These are phyloP conservation scores for Todiramphus chloris DNA, from an alignment of 2,113 vertebrate species.

Conservation along the genomic window DNA sequence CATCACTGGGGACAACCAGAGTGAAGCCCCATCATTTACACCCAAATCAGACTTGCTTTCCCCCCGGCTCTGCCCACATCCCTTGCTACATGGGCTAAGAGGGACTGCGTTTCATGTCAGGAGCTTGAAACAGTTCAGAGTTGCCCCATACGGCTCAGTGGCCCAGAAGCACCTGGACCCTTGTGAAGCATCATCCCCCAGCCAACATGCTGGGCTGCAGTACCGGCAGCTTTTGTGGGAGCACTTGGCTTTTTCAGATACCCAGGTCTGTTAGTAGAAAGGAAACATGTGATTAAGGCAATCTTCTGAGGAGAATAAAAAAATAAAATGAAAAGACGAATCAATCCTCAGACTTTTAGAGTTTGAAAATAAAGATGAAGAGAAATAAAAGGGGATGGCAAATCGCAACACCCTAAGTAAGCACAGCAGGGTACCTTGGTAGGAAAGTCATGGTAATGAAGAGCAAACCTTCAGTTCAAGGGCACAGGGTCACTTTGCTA, in stretches of 20 bases:
- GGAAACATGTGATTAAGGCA: not conserved
- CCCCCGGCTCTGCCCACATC: not conserved
- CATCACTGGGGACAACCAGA: conserved; percentile 32
- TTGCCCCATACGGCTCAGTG: not conserved
- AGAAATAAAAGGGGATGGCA: not conserved
- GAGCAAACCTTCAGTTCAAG: not conserved
- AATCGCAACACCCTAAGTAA: not conserved
- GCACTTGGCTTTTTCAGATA: not conserved
- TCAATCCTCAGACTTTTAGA: not conserved
- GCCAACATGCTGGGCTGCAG: not conserved
- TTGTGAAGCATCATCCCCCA: not conserved
- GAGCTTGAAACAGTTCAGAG: not conserved
- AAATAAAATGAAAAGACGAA: not conserved
- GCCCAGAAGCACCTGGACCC: not conserved
- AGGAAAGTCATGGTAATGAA: not conserved
- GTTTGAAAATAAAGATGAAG: not conserved
- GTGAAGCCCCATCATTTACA: not conserved
- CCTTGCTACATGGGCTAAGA: not conserved
- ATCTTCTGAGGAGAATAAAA: not conserved
- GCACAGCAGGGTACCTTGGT: not conserved
- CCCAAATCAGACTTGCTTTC: not conserved
- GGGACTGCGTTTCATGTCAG: not conserved
- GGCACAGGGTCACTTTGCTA: not conserved
- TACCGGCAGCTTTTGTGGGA: not conserved
- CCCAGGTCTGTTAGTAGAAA: not conserved